phyloP scores from a whole-genome alignment of 2,888 invertebrate species.

The Tipula helvola region DNA sequence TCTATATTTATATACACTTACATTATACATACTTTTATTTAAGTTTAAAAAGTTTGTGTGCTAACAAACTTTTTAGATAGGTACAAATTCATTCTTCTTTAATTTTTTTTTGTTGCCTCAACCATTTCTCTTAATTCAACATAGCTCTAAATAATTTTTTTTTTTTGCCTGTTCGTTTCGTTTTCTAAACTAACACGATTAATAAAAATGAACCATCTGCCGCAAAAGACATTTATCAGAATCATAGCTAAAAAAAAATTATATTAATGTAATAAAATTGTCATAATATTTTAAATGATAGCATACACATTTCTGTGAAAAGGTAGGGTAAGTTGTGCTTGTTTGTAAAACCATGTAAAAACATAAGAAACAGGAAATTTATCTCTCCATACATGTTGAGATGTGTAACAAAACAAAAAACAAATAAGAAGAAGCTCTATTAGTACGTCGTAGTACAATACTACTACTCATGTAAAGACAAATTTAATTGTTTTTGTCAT shows the following conservation, averaged over 20 bases:
- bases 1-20: background rate
- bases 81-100: background rate
- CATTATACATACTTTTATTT: background rate
- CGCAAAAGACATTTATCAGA: slow-evolving; percentile 4
- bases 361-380: background rate
- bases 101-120: background rate
- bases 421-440: background rate
- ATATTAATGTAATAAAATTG: slow-evolving; percentile 4
- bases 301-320: background rate
- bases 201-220: slow-evolving; percentile 4
- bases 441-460: background rate
- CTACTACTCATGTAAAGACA: background rate
- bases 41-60: background rate
- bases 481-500: background rate
- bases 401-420: background rate
- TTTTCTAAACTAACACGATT: slow-evolving; percentile 4
- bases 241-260: background rate
- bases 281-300: slow-evolving; percentile 4
- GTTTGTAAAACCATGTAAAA: background rate
- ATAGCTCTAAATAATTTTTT: background rate
- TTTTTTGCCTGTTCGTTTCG: background rate
- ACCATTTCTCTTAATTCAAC: slow-evolving; percentile 4
- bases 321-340: slow-evolving; percentile 4
- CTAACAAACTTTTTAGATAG: background rate
- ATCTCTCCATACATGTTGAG: background rate